Percentiles rank a stretch among this genome's conserved stretches.
phyloP scores from a whole-genome alignment of 2,888 invertebrate species.

The Apotomis betuletana region DNA sequence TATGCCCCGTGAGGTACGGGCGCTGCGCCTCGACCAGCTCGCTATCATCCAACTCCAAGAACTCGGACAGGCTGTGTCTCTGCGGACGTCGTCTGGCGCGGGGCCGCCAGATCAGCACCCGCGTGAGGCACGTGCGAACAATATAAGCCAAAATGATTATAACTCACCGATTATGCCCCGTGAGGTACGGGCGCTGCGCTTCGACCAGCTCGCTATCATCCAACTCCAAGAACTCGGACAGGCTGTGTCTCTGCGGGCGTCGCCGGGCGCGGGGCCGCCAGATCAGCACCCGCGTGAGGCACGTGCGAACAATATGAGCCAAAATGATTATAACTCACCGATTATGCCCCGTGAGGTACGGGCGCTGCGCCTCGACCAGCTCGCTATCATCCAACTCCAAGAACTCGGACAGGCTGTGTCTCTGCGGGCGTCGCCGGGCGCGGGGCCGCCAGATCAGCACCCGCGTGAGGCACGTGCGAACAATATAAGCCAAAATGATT shows the following conservation, averaged over 20 bases:
- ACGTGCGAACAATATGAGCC: constrained; percentile 80
- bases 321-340: constrained; percentile 79
- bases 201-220: constrained; percentile 91
- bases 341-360: constrained; percentile 95
- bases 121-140: too few relatives aligned
- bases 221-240: constrained; percentile 94
- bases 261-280: constrained; percentile 86
- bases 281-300: constrained; percentile 89
- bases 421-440: constrained; percentile 79
- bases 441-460: constrained; percentile 89
- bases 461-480: too few relatives aligned
- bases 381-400: constrained; percentile 94
- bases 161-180: constrained; percentile 91
- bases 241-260: constrained; percentile 85
- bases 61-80: constrained; percentile 92
- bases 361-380: constrained; percentile 88
- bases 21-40: constrained; percentile 90
- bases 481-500: too few relatives aligned
- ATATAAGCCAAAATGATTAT: too few relatives aligned
- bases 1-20: constrained; percentile 95
- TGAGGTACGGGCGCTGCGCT: constrained; percentile 93
- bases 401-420: constrained; percentile 93
- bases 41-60: constrained; percentile 93
- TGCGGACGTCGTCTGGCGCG: constrained; percentile 77
- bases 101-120: constrained; percentile 90